Base-by-base conservation (phyloP, 2,888 invertebrate genomes). In the Punctoribates punctum region DNA sequence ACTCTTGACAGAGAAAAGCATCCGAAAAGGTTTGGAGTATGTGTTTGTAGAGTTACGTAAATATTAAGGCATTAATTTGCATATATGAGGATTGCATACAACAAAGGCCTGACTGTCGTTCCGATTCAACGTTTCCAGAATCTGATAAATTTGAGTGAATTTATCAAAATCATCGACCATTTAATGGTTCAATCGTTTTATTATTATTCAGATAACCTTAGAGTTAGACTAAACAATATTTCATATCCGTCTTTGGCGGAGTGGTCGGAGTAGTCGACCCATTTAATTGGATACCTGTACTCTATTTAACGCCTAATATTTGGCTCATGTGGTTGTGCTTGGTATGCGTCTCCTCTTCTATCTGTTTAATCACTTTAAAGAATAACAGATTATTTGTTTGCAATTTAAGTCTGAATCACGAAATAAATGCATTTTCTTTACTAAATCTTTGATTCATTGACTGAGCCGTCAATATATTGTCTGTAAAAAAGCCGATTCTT, bases 1-100 rank as follows among this genome's bases (percentile, higher is more conserved):
- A 42, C 42, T 42, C 42, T 42, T 42, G 42, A 11, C 13, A 1
- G 4, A 5, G 13, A 42, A 65, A 34, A n/a, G 34, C 11, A 65
- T 65, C 34, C 17, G 38, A 65, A 34, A 38, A 38, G 20, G 13
- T n/a, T 65, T n/a, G 3, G 9, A 65, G 20, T 23, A 2, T 65
- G 34, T 65, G n/a, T 65, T 65, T 65, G 65, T 65, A 15, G 65
- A 65, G 65, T 65, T 65, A 17, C 13, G 65, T 27, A 38, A 65
- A 65, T 34, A 65, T 65, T 65, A 27, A 65, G 23, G 25, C 25
- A 15, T 17, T 34, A 27, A 34, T 65, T 65, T 27, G 38, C 65
- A 65, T 65, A 65, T 65, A n/a, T 65, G 34, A 15, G 20, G n/a
- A 34, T 65, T 34, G 1, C 20, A 6, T 65, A n/a, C 34, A 65